These are phyloP conservation scores for Papilio dardanus DNA, from an alignment of 1,140 invertebrate species.

Conservation along the genomic window DNA sequence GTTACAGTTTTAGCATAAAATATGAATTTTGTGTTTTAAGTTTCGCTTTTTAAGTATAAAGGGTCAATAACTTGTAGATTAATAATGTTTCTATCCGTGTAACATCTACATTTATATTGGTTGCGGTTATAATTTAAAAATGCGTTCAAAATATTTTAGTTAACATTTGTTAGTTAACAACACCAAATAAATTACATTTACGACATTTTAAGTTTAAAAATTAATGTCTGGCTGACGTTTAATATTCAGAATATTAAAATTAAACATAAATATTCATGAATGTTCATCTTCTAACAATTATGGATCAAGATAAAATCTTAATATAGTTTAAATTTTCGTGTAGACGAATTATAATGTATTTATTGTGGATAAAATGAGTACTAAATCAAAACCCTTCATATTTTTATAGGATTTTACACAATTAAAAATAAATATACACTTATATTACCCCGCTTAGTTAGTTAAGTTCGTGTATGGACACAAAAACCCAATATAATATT, in stretches of 20 bases:
- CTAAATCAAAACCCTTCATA: not conserved
- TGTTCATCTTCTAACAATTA: constrained; percentile 34
- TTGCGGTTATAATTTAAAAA: no score
- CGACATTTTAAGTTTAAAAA: constrained; percentile 17
- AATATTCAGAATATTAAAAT: constrained; percentile 32
- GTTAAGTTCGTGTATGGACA: no score
- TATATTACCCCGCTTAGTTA: no score
- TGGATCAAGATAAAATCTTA: constrained; percentile 24
- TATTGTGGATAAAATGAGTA: constrained; percentile 14
- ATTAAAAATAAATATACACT: not conserved
- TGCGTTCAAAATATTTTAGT: no score
- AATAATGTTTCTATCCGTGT: no score
- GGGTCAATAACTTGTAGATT: no score
- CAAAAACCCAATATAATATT: no score
- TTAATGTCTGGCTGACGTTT: constrained; percentile 23
- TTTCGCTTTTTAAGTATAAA: no score
- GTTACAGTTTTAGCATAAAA: no score
- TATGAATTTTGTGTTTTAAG: no score
- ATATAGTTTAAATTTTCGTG: constrained; percentile 29
- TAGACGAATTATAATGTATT: constrained; percentile 6
- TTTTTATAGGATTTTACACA: not conserved
- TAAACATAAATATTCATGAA: constrained; percentile 27
- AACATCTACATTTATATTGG: no score
- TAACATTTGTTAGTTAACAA: not conserved
- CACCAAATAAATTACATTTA: not conserved